Evolutionary conservation across 2,113 vertebrate species (phyloP), one percentile per base, ranked within the genome.

Genomic region (Hemiprocne comata): DNA sequence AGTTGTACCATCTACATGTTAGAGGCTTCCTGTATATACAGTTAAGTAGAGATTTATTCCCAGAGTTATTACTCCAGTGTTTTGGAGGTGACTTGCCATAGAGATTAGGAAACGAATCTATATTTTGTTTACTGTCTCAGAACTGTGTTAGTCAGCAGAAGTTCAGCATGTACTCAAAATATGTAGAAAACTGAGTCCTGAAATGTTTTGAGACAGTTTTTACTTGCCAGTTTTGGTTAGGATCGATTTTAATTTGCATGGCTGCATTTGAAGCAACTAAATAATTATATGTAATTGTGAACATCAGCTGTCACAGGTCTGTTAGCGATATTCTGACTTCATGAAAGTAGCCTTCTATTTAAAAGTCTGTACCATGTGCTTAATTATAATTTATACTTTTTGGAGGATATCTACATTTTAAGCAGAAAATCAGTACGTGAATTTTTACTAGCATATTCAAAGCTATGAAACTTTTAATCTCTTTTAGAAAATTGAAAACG

Each of bases 401-500:
- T 17, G 18, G 7, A 33, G 7, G 9, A 50, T 46, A 74, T 77
- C 66, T 84, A 54, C 10, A 10, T 55, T 90, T 67, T 53, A 51
- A 67, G 25, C 19, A 60, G 13, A 79, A 28, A 90, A 88, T 58
- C 13, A 62, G 13, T 66, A 12, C 10, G 15, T 42, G 1, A 86
- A 48, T 77, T 71, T 69, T 26, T 74, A 46, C 10, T 65, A 48
- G 26, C 46, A 11, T 94, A 82, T 69, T 87, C 31, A 96, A 96
- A 94, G 31, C 51, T 94, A 36, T 64, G 40, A 86, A 69, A 64
- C 60, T 96, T 94, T 77, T 42, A 95, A 42, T 95, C 65, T 96
- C 78, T 97, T 97, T 84, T 98, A 99, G 99, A 99, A 98, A 98
- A 99, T 99, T 97, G 99, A 99, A 98, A 99, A 99, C 15, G 99